These are phyloP conservation scores for Encarsia formosa DNA, from an alignment of 2,888 invertebrate species.

Conservation along the genomic window DNA sequence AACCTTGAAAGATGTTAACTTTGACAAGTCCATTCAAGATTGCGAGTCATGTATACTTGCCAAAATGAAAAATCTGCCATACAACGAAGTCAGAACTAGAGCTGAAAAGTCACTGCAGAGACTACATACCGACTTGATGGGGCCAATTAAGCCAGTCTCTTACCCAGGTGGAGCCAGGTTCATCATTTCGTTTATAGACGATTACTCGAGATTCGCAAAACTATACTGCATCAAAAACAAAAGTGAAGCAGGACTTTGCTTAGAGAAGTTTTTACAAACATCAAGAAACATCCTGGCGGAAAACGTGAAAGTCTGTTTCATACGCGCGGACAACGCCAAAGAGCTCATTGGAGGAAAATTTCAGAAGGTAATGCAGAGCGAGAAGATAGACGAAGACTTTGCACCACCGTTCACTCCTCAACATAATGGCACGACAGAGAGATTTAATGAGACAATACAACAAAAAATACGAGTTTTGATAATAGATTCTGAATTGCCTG, in stretches of 20 bases:
- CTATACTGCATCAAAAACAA: no score
- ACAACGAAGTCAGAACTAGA: not conserved
- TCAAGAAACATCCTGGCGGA: not conserved
- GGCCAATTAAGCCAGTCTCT: no score
- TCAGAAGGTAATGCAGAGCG: not conserved
- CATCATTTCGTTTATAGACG: no score
- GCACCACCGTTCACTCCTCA: conserved; percentile 5
- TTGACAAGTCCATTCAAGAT: not conserved
- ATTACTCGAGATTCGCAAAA: not conserved
- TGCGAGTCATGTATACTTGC: not conserved
- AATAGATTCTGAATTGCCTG: conserved; percentile 15
- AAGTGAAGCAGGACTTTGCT: not conserved
- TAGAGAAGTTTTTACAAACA: not conserved
- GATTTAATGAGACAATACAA: conserved; percentile 18
- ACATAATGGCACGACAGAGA: conserved; percentile 20
- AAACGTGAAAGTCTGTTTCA: not conserved
- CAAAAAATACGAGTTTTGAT: conserved; percentile 12
- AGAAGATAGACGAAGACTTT: not conserved
- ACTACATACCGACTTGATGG: not conserved
- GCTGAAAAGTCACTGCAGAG: no score
- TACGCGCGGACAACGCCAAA: not conserved
- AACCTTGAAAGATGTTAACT: not conserved
- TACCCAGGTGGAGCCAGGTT: no score
- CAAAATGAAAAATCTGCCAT: not conserved
- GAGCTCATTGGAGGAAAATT: not conserved